A percentile compares a stretch with the other conserved stretches of the same genome.
These are phyloP conservation scores for Atopsyche davidsoni DNA, from an alignment of 1,140 invertebrate species.

Conservation along the genomic window DNA sequence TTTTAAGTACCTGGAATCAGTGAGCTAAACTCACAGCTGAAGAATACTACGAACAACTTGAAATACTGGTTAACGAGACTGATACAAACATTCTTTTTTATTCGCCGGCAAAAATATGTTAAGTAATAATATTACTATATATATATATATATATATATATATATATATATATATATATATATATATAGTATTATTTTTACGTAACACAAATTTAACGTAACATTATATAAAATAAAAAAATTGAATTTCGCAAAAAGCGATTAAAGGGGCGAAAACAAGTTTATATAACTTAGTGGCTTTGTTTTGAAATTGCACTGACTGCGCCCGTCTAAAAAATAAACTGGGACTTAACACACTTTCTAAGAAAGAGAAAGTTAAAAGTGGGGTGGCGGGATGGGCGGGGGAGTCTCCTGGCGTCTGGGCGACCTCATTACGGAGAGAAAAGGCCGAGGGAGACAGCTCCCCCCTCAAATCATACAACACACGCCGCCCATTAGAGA, in stretches of 20 bases:
- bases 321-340: slow-evolving; percentile 13
- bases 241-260: neutral
- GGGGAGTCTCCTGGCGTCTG: slow-evolving; percentile 6
- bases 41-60: too few species aligned
- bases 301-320: slow-evolving; percentile 10
- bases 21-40: too few species aligned
- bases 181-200: too few species aligned
- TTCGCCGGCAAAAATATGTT: too few species aligned
- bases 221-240: too few species aligned
- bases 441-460: slow-evolving; percentile 13
- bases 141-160: too few species aligned
- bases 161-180: too few species aligned
- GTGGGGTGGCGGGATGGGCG: slow-evolving; percentile 6
- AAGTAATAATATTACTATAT: too few species aligned
- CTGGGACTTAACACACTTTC: slow-evolving; percentile 3
- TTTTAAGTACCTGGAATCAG: too few species aligned
- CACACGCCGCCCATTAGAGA: slow-evolving; percentile 9
- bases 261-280: slow-evolving; percentile 10
- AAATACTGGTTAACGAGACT: too few species aligned
- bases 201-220: too few species aligned
- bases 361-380: slow-evolving; percentile 17
- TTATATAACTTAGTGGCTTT: slow-evolving; percentile 1
- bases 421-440: slow-evolving; percentile 21
- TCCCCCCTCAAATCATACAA: slow-evolving; percentile 13
- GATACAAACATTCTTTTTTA: too few species aligned